Base-by-base conservation (phyloP, 2,888 invertebrate species). In the Rhogogaster chlorosoma region DNA sequence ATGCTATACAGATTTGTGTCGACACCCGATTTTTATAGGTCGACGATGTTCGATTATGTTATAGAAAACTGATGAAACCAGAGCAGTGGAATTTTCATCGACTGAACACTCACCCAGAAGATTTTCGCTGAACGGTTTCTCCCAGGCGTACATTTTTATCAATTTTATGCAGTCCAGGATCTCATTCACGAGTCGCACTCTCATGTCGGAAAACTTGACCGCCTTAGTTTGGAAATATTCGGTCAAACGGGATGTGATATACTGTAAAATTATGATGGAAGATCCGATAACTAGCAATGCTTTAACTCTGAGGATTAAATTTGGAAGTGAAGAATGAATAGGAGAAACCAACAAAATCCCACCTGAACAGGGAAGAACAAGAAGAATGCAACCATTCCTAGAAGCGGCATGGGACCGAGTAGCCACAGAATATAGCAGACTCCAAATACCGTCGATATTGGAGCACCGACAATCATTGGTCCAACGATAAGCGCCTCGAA, bases 141-240 rank as follows among this genome's bases (percentile, higher is more conserved):
- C 96, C 96, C 96, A 96, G 0, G 95, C 95, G 91, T 95, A 95
- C 94, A 96, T 95, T 92, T 96, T 96, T 85, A 96, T 95, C 36
- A 95, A 92, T 89, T 95, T 95, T 71, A 96, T 95, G 88, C 94
- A 53, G 53, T 53, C 53, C n/a, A 53, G 53, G 53, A 53, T 53
- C 53, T 53, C 53, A n/a, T 53, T 53, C 91, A 96, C 95, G 86
- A 94, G 92, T 49, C 94, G 93, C 7, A 96, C 93, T 84, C 95
- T 92, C 85, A 93, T 82, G 61, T 90, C 92, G 3, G 91, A 89
- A 70, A 90, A 86, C 53, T 86, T 88, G n/a, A 91, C 87, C 1
- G 89, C 87, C 38, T 87, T 90, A 18, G 86, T 86, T 38, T 89
- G 90, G 84, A 90, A 92, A 83, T 93, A 92, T 49, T 94, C 93